A percentile compares a stretch with the other conserved stretches of the same genome.
Evolutionary conservation across 2,113 vertebrate species (phyloP).

Genomic region (Piprites chloris): DNA sequence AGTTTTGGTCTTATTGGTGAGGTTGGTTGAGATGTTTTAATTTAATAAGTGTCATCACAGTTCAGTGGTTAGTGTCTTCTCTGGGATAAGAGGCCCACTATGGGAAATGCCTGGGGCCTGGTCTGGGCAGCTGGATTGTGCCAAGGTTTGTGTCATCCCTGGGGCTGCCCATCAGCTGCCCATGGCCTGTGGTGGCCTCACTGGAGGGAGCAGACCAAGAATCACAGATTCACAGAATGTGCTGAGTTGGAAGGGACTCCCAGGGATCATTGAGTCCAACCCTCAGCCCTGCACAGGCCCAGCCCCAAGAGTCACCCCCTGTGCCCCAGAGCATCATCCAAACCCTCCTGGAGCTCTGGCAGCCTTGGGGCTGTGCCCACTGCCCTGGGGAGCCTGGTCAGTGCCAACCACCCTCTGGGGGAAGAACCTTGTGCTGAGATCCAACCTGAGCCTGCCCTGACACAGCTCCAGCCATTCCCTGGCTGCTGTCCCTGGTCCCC

Average conservation of each 20-base stretch:
- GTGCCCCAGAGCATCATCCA: neutral
- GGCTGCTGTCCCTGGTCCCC: neutral
- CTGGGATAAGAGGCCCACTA: fast-evolving
- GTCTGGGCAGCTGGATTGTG: neutral
- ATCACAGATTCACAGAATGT: neutral
- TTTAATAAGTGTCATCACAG: neutral
- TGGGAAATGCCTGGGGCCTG: neutral
- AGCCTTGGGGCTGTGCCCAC: neutral
- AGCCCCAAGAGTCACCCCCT: neutral
- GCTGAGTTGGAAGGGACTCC: neutral
- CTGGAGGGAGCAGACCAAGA: fast-evolving
- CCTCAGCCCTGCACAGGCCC: neutral
- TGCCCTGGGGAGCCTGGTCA: neutral
- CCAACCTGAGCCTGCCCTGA: neutral
- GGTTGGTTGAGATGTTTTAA: neutral
- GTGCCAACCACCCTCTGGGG: neutral
- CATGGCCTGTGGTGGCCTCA: fast-evolving
- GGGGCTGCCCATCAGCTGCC: neutral
- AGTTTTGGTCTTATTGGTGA: neutral
- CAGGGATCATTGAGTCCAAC: neutral
- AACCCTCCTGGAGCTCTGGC: neutral
- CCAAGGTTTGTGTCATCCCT: fast-evolving
- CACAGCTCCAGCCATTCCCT: neutral
- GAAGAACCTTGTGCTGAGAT: neutral
- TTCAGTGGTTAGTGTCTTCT: neutral